These are phyloP conservation scores for Cebuella pygmaea DNA, from an alignment of 2,797 vertebrate genomes.

Conservation along the genomic window DNA sequence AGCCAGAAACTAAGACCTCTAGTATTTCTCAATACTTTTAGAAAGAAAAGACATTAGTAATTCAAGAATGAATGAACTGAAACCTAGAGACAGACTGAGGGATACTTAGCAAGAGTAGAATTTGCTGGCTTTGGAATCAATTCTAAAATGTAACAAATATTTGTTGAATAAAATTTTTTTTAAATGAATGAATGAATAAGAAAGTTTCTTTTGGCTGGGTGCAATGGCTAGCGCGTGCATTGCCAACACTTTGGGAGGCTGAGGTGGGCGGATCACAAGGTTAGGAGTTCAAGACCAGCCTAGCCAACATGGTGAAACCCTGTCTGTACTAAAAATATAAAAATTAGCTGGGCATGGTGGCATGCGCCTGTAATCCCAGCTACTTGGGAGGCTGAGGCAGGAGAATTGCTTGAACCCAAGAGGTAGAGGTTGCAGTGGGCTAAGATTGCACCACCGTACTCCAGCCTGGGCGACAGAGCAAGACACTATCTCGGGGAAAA, in stretches of 20 bases:
- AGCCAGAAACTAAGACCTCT: not conserved
- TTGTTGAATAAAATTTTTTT: not conserved
- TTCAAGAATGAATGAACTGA: not conserved
- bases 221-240: not conserved
- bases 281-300: not conserved
- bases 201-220: not conserved
- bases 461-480: not conserved
- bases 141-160: conserved; percentile 36
- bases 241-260: not conserved
- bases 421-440: not conserved
- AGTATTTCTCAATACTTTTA: not conserved
- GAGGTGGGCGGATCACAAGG: not conserved
- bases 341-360: not conserved
- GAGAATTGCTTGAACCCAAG: not conserved
- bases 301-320: not conserved
- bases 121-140: conserved; percentile 1
- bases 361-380: not conserved
- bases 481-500: accelerated
- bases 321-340: not conserved
- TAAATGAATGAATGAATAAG: not conserved
- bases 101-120: not conserved
- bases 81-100: not conserved
- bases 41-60: not conserved
- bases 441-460: not conserved
- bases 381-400: not conserved